A percentile compares a stretch with the other conserved stretches of the same genome.
Conservation (phyloP, 2,888 invertebrate genomes). For the Ceratothoa steindachneri region DNA sequence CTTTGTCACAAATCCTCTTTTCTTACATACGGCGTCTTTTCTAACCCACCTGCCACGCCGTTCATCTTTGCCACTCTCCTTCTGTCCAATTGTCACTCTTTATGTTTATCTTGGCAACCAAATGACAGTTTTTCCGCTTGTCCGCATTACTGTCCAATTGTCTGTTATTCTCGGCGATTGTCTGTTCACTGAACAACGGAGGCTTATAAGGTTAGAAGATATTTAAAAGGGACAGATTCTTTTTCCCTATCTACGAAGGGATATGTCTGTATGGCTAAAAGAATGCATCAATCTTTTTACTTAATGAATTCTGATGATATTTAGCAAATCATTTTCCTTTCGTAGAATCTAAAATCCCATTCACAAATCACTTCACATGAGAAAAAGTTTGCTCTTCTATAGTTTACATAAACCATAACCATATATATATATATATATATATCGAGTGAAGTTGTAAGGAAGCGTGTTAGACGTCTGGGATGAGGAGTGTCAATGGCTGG, state of each 20-base stretch:
- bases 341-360: too few relatives aligned
- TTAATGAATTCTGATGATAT: background rate
- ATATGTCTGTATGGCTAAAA: background rate
- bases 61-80: background rate
- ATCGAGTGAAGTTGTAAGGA: too few relatives aligned
- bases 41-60: background rate
- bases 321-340: too few relatives aligned
- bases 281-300: background rate
- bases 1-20: background rate
- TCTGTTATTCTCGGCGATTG: background rate
- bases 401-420: too few relatives aligned
- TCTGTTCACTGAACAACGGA: background rate
- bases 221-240: background rate
- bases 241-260: background rate
- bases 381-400: too few relatives aligned
- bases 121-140: background rate
- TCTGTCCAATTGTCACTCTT: conserved; percentile 2
- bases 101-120: conserved; percentile 4
- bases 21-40: background rate
- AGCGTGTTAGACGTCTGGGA: too few relatives aligned
- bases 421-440: background rate
- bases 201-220: background rate
- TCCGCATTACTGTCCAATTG: background rate
- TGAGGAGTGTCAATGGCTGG: too few relatives aligned
- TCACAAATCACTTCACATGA: too few relatives aligned